These are phyloP conservation scores for Pocillopora verrucosa DNA, from an alignment of 64 coral and sea anemone genomes.

Conservation along the genomic window DNA sequence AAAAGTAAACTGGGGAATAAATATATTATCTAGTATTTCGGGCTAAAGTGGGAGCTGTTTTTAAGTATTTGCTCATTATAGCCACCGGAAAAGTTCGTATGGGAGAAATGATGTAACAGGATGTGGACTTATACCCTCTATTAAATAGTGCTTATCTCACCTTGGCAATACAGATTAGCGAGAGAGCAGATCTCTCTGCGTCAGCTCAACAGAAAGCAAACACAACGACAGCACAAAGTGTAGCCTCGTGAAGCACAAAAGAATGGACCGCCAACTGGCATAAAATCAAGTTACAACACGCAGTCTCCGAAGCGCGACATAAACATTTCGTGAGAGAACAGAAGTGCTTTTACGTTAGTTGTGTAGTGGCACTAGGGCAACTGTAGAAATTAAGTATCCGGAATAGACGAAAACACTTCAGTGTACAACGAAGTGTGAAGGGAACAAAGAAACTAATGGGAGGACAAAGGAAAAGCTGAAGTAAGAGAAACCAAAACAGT, in stretches of 20 bases:
- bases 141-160: not conserved
- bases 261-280: not conserved
- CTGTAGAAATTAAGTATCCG: conserved; percentile 15
- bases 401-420: conserved; percentile 48
- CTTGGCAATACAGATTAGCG: not conserved
- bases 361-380: not conserved
- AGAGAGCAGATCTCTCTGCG: not conserved
- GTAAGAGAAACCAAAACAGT: conserved; percentile 16
- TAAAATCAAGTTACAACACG: not conserved
- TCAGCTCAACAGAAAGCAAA: not conserved
- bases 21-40: not conserved
- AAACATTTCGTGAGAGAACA: conserved; percentile 47
- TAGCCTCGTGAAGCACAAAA: not conserved
- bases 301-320: not conserved
- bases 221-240: not conserved
- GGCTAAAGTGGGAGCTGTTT: not conserved
- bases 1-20: not conserved
- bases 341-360: conserved; percentile 44
- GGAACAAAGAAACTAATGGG: not conserved
- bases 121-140: not conserved
- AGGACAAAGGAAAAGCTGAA: conserved; percentile 9
- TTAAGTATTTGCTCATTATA: not conserved
- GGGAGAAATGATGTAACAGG: not conserved
- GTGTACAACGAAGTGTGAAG: conserved; percentile 8
- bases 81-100: not conserved